Base-by-base conservation (phyloP, 2,888 invertebrate genomes). In the Lissonota sp. region DNA sequence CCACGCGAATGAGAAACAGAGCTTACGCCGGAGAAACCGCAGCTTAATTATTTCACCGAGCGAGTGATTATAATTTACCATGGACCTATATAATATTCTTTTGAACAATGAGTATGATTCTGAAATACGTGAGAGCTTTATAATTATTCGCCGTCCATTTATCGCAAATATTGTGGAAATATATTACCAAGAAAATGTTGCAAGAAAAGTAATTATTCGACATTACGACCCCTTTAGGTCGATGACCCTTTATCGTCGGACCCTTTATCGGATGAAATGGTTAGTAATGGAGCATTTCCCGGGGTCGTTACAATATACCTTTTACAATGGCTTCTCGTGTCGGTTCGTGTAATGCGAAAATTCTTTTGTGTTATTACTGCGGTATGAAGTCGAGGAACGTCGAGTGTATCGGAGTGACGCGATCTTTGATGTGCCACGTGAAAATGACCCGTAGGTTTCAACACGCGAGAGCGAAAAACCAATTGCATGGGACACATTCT, bases 31-130 rank as follows among this genome's bases (percentile, higher is more conserved):
- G 66, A 26, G 60, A 67, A 72, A 81, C 81, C 74, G 40, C 81
- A 70, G 81, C 74, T 81, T 78, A 64, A 78, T 74, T 74, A 71
- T 81, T 77, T 67, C 70, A 57, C 78, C 51, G 44, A 60, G 74
- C 74, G 58, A 78, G 64, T 78, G 62, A 81, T 81, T 78, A 81
- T 74, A 73, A 77, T 74, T 70, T 37, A 5, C 39, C 40, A 37
- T 44, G 26, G 40, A 63, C 42, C 46, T 63, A 26, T 6, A 72
- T 14, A 8, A n/a, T 14, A 55, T 66, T 39, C 66, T 72, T 40
- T 7, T n/a, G 39, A 14, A 73, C 53, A 58, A 40, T 40, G 16
- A 72, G 60, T 14, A 51, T 26, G 26, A 26, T 26, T 26, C 26
- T 26, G 26, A 26, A 26, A 26, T 26, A 26, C 26, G 26, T 3